Conservation (phyloP, 2,888 invertebrate genomes). For the Nebria brevicollis region DNA sequence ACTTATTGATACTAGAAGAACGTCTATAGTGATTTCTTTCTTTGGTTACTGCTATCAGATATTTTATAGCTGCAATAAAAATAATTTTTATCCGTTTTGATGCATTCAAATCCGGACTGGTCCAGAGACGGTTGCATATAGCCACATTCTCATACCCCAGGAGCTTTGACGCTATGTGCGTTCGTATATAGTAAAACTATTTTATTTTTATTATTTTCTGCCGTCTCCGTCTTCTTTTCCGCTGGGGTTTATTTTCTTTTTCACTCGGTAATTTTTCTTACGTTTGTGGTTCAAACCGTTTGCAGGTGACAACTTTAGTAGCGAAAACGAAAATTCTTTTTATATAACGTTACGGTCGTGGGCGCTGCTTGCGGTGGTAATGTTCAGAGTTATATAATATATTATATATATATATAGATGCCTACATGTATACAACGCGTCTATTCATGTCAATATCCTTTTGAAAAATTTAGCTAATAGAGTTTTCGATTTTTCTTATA, state of each 20-base stretch:
- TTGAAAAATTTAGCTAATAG: neutral
- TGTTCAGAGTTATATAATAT: neutral
- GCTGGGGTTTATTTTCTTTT: constrained; percentile 37
- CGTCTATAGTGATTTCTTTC: neutral
- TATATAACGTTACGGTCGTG: constrained; percentile 30
- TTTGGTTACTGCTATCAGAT: neutral
- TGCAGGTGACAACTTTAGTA: constrained; percentile 45
- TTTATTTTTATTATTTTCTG: constrained; percentile 42
- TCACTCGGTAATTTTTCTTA: constrained; percentile 41
- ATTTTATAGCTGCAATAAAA: constrained; percentile 13
- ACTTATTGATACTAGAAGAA: neutral
- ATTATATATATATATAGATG: neutral
- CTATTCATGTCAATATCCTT: neutral
- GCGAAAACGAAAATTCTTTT: constrained; percentile 43
- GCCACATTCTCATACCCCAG: neutral
- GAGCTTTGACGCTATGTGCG: neutral
- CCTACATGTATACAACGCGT: neutral
- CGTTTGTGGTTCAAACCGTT: constrained; percentile 37
- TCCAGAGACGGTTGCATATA: neutral
- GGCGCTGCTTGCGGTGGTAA: constrained; percentile 6
- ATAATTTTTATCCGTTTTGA: constrained; percentile 17
- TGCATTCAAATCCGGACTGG: constrained; percentile 19
- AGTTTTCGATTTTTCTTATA: neutral
- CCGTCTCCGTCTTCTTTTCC: constrained; percentile 19
- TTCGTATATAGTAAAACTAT: constrained; percentile 36